A percentile compares a stretch with the other conserved stretches of the same genome.
Evolutionary conservation across 1,140 invertebrate species (phyloP).

Genomic region (Cyrtorhinus lividipennis): DNA sequence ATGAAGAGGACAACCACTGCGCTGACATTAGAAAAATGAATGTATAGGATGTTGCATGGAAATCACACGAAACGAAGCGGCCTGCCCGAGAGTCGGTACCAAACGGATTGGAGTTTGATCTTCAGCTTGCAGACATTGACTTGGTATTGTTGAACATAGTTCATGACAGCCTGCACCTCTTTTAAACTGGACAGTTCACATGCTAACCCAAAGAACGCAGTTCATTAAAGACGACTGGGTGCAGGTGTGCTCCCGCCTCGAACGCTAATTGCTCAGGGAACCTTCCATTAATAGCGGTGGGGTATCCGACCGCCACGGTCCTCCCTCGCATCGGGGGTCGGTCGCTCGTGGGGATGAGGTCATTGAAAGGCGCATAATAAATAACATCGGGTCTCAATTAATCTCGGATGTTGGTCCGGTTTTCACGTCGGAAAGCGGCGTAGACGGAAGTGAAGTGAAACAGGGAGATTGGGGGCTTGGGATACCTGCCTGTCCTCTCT

Average conservation of each 20-base stretch:
- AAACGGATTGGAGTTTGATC: too few relatives aligned
- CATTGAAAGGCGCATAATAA: slow-evolving; percentile 15
- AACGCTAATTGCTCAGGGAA: neutral
- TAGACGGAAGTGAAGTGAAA: neutral
- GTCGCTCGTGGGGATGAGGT: neutral
- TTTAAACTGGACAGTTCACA: too few relatives aligned
- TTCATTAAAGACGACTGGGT: neutral
- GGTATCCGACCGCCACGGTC: neutral
- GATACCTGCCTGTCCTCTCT: slow-evolving; percentile 11
- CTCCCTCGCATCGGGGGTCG: neutral
- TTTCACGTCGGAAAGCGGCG: neutral
- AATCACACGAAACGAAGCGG: too few relatives aligned
- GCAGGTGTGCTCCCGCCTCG: neutral
- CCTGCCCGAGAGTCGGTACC: too few relatives aligned
- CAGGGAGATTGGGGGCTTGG: neutral
- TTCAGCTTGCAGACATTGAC: too few relatives aligned
- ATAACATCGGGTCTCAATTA: slow-evolving; percentile 16
- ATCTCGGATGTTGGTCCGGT: slow-evolving; percentile 13
- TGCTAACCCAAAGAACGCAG: neutral
- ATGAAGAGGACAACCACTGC: too few relatives aligned
- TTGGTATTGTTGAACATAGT: too few relatives aligned
- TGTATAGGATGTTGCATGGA: too few relatives aligned
- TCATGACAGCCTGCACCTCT: too few relatives aligned
- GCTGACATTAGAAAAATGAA: too few relatives aligned
- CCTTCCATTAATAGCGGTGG: neutral